Conservation (phyloP, 2,113 vertebrate genomes). For the Enhydra lutris region DNA sequence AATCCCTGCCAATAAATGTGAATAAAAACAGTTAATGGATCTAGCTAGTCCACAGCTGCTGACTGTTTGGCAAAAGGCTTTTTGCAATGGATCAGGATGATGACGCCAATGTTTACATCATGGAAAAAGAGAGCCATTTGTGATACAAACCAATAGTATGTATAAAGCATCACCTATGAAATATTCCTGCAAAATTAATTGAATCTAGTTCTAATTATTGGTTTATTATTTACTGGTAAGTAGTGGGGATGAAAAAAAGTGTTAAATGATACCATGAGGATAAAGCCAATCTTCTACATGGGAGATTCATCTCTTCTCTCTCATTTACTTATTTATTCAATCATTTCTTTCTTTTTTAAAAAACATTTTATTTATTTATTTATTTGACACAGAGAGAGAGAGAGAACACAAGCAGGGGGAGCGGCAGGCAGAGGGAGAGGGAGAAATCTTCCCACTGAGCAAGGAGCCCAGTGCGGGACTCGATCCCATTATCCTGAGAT, state of each 20-base stretch:
- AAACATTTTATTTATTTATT: not conserved
- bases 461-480: too few relatives aligned
- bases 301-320: not conserved
- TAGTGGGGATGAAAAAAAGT: not conserved
- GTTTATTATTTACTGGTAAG: not conserved
- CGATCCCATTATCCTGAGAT: too few relatives aligned
- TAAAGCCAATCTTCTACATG: not conserved
- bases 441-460: too few relatives aligned
- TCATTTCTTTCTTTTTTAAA: not conserved
- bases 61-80: not conserved
- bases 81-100: not conserved
- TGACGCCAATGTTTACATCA: not conserved
- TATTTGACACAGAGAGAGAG: not conserved
- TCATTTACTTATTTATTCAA: not conserved
- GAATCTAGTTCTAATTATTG: not conserved
- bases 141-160: not conserved
- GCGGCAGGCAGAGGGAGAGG: too few relatives aligned
- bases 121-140: not conserved
- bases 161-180: not conserved
- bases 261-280: not conserved
- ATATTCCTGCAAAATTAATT: not conserved
- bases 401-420: too few relatives aligned
- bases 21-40: not conserved
- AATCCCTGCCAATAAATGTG: not conserved
- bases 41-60: not conserved